These are phyloP conservation scores for Drosophila tani DNA, from an alignment of 1,140 invertebrate species.

Conservation along the genomic window DNA sequence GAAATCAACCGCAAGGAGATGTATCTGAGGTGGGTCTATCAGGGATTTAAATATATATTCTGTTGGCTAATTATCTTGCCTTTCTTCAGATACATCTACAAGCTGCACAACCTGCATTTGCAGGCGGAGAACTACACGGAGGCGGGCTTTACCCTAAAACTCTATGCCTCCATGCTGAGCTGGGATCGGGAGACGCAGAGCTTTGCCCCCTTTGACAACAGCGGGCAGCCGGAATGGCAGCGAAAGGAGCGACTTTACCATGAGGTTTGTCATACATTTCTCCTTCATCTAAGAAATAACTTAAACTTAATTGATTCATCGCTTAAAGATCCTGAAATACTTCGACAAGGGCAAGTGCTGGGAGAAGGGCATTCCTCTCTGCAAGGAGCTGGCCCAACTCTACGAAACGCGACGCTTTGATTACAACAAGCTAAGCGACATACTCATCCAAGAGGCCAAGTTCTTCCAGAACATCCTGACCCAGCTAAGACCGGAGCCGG, in stretches of 20 bases:
- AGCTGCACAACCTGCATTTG: slow-evolving; percentile 96
- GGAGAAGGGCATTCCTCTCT: slow-evolving; percentile 97
- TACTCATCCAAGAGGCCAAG: slow-evolving; percentile 93
- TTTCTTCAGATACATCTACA: slow-evolving; percentile 93
- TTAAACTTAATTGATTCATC: not conserved
- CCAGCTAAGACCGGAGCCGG: slow-evolving; percentile 94
- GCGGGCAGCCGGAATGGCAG: slow-evolving; percentile 92
- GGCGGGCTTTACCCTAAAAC: slow-evolving; percentile 96
- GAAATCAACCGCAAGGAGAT: slow-evolving; percentile 98
- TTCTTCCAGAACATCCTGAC: slow-evolving; percentile 97
- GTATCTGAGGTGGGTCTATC: slow-evolving; percentile 90
- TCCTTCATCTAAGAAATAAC: not conserved
- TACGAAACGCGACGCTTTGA: slow-evolving; percentile 97
- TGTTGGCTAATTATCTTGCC: too few species aligned
- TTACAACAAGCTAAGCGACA: slow-evolving; percentile 94
- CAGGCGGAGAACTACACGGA: slow-evolving; percentile 98
- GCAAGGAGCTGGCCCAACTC: slow-evolving; percentile 95
- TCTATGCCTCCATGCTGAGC: slow-evolving; percentile 95
- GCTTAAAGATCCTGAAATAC: slow-evolving; percentile 91
- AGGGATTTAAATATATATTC: not conserved
- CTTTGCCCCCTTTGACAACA: slow-evolving; percentile 83
- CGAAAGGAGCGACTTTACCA: slow-evolving; percentile 97
- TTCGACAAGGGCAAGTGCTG: slow-evolving; percentile 98
- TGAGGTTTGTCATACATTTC: slow-evolving; percentile 85
- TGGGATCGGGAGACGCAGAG: slow-evolving; percentile 92